A percentile compares a stretch with the other conserved stretches of the same genome.
These are phyloP conservation scores for Cenopis cana DNA, from an alignment of 2,888 invertebrate genomes.

Conservation along the genomic window DNA sequence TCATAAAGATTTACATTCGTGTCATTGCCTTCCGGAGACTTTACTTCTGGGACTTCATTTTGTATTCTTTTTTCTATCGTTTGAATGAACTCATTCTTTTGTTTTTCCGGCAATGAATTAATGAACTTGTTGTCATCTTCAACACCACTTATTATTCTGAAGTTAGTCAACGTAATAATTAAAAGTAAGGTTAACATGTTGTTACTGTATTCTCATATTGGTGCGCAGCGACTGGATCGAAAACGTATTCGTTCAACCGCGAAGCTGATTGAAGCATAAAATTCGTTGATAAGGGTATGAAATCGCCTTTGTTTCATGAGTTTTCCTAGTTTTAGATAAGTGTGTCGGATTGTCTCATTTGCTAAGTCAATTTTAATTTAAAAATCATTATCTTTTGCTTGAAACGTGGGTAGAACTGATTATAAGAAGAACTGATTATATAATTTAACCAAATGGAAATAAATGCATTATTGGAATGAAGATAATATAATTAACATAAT, in stretches of 20 bases:
- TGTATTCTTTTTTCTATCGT: constrained; percentile 68
- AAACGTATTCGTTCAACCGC: constrained; percentile 5
- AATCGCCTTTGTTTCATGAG: constrained; percentile 25
- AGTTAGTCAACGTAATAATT: constrained; percentile 49
- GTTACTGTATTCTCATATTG: constrained; percentile 49
- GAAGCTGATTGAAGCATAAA: constrained; percentile 33
- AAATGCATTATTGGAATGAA: not conserved
- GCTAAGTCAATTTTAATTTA: constrained; percentile 1
- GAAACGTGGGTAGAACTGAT: not conserved
- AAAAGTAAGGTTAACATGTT: constrained; percentile 56
- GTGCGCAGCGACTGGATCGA: constrained; percentile 2
- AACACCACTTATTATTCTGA: constrained; percentile 45
- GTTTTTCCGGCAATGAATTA: constrained; percentile 66
- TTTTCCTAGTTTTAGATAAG: constrained; percentile 17
- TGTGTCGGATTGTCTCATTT: constrained; percentile 22
- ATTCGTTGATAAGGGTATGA: constrained; percentile 33
- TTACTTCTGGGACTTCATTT: constrained; percentile 57
- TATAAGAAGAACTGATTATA: not conserved
- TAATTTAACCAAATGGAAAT: not conserved
- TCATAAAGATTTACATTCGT: constrained; percentile 59
- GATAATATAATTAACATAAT: too few species aligned
- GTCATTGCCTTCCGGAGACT: constrained; percentile 47
- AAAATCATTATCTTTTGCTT: not conserved
- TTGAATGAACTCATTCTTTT: constrained; percentile 68
- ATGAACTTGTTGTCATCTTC: constrained; percentile 66